Evolutionary conservation across 2,888 invertebrate species (phyloP).

Genomic region (Plutella xylostella): DNA sequence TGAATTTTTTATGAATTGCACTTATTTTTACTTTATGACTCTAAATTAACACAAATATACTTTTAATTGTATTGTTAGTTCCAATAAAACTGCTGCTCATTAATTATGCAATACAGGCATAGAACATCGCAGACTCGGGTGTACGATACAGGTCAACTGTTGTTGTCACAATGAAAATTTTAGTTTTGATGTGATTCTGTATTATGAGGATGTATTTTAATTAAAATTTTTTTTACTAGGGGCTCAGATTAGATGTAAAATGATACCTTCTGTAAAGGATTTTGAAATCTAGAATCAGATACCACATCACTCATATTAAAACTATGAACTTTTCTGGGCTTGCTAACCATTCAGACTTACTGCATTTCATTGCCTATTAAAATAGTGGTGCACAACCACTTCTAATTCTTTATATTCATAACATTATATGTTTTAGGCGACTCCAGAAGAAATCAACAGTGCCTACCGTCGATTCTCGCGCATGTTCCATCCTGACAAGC

Average conservation of each 20-base stretch:
- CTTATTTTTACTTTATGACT: too few species aligned
- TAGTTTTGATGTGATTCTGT: too few species aligned
- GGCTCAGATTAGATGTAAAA: neutral
- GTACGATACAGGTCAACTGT: too few species aligned
- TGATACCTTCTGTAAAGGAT: neutral
- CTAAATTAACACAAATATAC: too few species aligned
- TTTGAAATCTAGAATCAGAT: neutral
- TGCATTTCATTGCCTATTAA: neutral
- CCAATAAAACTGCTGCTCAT: too few species aligned
- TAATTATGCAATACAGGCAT: too few species aligned
- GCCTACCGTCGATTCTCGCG: constrained; percentile 93
- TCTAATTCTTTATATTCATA: neutral
- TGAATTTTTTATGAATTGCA: too few species aligned
- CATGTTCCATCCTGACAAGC: constrained; percentile 98
- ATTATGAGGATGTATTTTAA: too few species aligned
- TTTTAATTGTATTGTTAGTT: too few species aligned
- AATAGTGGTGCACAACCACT: neutral
- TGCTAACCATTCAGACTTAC: neutral
- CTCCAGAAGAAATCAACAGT: constrained; percentile 91
- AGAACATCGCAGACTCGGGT: too few species aligned
- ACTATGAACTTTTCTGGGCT: neutral
- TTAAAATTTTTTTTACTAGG: too few species aligned
- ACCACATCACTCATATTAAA: neutral
- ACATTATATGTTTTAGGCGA: constrained; percentile 74
- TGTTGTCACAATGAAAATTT: too few species aligned